phyloP scores from a whole-genome alignment of 2,888 invertebrate species.

The Alentia gelatinosa region DNA sequence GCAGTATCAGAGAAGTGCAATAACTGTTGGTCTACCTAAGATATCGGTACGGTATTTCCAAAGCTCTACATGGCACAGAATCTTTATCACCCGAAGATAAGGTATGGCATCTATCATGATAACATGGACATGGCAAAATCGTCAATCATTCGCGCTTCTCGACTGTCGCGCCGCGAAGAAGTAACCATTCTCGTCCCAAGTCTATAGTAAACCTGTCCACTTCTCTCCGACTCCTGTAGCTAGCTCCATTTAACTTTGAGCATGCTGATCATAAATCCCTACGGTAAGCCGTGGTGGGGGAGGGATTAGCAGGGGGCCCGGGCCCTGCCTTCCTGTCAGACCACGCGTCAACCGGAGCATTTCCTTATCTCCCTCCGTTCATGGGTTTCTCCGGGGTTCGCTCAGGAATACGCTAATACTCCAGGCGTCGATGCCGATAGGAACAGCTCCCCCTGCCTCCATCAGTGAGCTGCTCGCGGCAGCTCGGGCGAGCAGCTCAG shows the following conservation, averaged over 20 bases:
- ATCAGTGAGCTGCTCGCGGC: not conserved
- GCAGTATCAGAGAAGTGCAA: too few species aligned
- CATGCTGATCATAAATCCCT: not conserved
- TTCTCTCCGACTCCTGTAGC: too few species aligned
- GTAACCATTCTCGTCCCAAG: too few species aligned
- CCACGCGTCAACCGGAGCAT: not conserved
- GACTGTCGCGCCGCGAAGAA: too few species aligned
- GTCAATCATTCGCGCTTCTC: too few species aligned
- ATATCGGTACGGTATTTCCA: too few species aligned
- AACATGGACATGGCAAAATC: too few species aligned
- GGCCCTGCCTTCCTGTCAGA: conserved; percentile 24
- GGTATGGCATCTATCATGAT: too few species aligned
- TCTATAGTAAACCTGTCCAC: too few species aligned
- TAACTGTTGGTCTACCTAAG: too few species aligned
- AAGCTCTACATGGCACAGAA: too few species aligned
- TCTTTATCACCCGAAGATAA: too few species aligned
- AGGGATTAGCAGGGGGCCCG: not conserved
- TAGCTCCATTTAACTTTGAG: not conserved
- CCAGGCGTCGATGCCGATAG: not conserved
- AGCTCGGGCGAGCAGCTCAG: not conserved
- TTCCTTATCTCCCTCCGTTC: not conserved
- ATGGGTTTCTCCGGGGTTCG: not conserved
- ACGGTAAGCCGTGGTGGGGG: not conserved
- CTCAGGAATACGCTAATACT: not conserved
- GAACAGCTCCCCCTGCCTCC: not conserved